A percentile compares a stretch with the other conserved stretches of the same genome.
These are phyloP conservation scores for Bombycilla garrulus DNA, from an alignment of 2,113 vertebrate genomes.

Conservation along the genomic window DNA sequence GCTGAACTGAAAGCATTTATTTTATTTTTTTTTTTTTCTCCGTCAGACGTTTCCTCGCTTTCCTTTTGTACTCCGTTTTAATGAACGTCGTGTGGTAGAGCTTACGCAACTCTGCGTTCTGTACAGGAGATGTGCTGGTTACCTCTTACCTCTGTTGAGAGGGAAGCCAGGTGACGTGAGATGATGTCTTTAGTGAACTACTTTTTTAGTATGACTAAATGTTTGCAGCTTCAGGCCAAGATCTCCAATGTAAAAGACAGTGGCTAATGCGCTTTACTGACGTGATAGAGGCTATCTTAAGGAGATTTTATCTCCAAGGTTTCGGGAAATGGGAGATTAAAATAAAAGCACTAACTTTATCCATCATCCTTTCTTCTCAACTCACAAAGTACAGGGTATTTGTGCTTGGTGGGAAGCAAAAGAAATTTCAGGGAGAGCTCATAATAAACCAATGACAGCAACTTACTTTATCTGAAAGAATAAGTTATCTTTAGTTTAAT, in stretches of 20 bases:
- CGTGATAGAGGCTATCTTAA: neutral
- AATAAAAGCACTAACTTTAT: neutral
- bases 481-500: neutral
- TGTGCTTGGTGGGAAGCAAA: neutral
- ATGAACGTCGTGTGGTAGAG: neutral
- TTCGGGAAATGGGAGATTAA: neutral
- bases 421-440: neutral
- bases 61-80: neutral
- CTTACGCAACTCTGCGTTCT: neutral
- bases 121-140: no score
- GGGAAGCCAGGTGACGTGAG: neutral
- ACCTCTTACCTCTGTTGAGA: no score
- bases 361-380: neutral
- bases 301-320: neutral
- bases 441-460: neutral
- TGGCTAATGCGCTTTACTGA: neutral
- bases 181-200: neutral
- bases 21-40: accelerated
- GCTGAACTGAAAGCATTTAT: neutral
- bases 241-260: neutral
- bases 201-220: neutral
- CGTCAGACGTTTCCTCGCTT: neutral
- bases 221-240: neutral
- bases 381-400: neutral
- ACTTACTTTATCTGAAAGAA: neutral